Evolutionary conservation across 2,888 invertebrate species (phyloP).

Genomic region (Eupsilia transversa): DNA sequence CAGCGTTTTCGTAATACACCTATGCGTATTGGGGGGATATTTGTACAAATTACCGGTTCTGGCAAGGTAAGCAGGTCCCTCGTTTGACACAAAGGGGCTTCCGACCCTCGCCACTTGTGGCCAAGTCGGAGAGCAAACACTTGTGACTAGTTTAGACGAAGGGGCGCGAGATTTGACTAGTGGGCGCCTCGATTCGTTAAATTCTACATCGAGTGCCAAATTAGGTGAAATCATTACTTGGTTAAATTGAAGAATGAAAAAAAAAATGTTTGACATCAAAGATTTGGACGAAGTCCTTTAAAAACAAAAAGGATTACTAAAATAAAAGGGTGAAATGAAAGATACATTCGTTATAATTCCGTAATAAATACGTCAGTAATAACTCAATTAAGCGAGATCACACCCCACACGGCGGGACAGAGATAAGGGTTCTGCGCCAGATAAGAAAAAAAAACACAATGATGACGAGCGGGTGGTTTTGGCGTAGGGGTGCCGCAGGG

Average conservation of each 20-base stretch:
- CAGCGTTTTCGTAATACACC: conserved; percentile 47
- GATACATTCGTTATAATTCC: conserved; percentile 74
- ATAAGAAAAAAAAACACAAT: conserved; percentile 82
- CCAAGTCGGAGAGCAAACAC: conserved; percentile 83
- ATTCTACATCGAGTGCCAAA: conserved; percentile 42
- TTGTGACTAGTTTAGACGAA: conserved; percentile 74
- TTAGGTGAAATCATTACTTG: conserved; percentile 36
- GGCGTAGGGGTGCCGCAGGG: conserved; percentile 66
- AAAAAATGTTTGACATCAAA: too few relatives aligned
- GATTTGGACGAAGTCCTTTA: not conserved
- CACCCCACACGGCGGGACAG: conserved; percentile 76
- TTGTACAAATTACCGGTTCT: conserved; percentile 83
- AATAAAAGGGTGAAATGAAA: conserved; percentile 51
- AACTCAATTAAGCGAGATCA: conserved; percentile 88
- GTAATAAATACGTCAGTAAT: conserved; percentile 84
- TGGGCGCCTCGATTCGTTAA: conserved; percentile 61
- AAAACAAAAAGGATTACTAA: conserved; percentile 26
- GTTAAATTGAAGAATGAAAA: not conserved
- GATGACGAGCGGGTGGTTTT: conserved; percentile 76
- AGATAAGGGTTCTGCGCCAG: conserved; percentile 75
- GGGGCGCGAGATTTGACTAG: conserved; percentile 76
- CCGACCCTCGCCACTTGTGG: conserved; percentile 82
- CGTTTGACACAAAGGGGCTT: conserved; percentile 77
- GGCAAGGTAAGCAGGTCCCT: conserved; percentile 78
- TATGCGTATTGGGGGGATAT: conserved; percentile 67